Evolutionary conservation across 2,113 vertebrate genomes (phyloP).

Genomic region (Cygnus buccinator): DNA sequence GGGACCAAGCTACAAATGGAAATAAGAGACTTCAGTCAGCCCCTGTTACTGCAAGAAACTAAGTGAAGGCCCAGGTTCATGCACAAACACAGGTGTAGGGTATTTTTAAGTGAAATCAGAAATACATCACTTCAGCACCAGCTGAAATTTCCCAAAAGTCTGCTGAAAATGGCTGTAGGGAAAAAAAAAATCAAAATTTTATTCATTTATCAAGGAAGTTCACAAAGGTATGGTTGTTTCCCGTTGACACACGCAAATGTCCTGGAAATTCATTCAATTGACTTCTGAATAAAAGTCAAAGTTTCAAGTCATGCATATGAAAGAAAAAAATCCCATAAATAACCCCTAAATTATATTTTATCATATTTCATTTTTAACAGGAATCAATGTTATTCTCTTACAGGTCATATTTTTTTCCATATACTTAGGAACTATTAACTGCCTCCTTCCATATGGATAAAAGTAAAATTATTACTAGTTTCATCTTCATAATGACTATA

Average conservation of each 20-base stretch:
- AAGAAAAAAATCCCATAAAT: background rate
- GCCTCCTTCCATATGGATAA: background rate
- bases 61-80: background rate
- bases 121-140: background rate
- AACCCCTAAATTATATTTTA: background rate
- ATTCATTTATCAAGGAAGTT: background rate
- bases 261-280: background rate
- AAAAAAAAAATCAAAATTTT: background rate
- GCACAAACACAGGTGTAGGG: background rate
- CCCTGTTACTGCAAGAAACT: background rate
- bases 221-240: background rate
- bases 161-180: background rate
- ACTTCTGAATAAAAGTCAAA: background rate
- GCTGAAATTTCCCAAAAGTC: background rate
- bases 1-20: background rate
- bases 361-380: background rate
- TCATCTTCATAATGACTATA: background rate
- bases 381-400: background rate
- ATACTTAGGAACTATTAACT: background rate
- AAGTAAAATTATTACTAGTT: background rate
- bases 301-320: background rate
- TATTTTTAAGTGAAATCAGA: background rate
- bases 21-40: background rate
- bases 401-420: background rate
- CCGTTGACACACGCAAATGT: background rate